A percentile compares a stretch with the other conserved stretches of the same genome.
These are phyloP conservation scores for Drosophila merina DNA, from an alignment of 2,888 invertebrate species.

Conservation along the genomic window DNA sequence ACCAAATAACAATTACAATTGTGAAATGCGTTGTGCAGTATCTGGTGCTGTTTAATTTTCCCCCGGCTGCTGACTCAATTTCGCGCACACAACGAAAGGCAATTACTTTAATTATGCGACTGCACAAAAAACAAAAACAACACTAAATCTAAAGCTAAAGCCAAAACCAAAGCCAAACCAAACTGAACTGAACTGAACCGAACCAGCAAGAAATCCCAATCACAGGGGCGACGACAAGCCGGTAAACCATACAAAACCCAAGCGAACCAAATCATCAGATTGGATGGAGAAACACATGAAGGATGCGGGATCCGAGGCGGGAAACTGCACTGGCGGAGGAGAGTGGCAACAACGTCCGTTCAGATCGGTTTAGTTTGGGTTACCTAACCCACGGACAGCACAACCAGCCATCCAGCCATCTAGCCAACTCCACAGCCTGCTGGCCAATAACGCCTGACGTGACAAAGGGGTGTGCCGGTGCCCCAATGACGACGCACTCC, in stretches of 20 bases:
- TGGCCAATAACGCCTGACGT: constrained; percentile 38
- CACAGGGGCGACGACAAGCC: constrained; percentile 11
- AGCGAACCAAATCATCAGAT: constrained; percentile 39
- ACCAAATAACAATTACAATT: constrained; percentile 64
- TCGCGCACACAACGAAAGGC: constrained; percentile 67
- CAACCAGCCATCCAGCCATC: constrained; percentile 25
- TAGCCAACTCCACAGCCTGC: constrained; percentile 2
- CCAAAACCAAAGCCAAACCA: constrained; percentile 28
- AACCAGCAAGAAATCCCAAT: constrained; percentile 6
- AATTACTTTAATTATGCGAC: constrained; percentile 77
- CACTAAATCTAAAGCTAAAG: constrained; percentile 48
- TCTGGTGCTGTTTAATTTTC: constrained; percentile 51
- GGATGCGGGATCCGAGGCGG: constrained; percentile 23
- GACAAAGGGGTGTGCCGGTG: constrained; percentile 65
- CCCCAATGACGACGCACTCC: constrained; percentile 54
- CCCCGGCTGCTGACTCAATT: constrained; percentile 64
- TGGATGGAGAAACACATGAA: constrained; percentile 44
- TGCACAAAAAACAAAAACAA: constrained; percentile 40
- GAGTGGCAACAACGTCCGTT: constrained; percentile 34
- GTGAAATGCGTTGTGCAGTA: constrained; percentile 65
- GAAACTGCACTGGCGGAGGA: constrained; percentile 12
- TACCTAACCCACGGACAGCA: constrained; percentile 51
- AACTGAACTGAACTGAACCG: constrained; percentile 12
- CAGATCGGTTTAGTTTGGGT: constrained; percentile 36
- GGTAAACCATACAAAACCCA: constrained; percentile 5